Percentiles rank a stretch among this genome's conserved stretches.
Evolutionary conservation across 2,888 invertebrate genomes (phyloP).

Genomic region (Mechanitis messenoides): DNA sequence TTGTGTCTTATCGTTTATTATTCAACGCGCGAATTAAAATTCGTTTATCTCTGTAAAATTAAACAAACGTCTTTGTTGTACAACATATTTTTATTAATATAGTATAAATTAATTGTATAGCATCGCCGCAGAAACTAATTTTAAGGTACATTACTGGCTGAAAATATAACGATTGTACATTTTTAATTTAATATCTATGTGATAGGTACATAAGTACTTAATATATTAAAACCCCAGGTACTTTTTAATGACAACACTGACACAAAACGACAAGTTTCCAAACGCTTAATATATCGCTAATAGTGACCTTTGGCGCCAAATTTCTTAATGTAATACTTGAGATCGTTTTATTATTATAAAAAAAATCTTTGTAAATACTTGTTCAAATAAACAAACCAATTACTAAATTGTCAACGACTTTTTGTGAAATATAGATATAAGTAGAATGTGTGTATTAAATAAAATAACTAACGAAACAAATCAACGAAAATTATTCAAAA

Average conservation of each 20-base stretch:
- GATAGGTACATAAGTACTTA: slow-evolving; percentile 2
- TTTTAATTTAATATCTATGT: slow-evolving; percentile 10
- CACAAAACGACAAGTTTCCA: neutral
- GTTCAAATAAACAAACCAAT: neutral
- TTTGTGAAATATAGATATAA: slow-evolving; percentile 20
- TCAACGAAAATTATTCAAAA: slow-evolving; percentile 23
- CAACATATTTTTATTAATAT: slow-evolving; percentile 9
- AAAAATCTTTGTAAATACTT: neutral
- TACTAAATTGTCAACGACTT: slow-evolving; percentile 1
- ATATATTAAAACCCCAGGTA: slow-evolving; percentile 1
- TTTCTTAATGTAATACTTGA: neutral
- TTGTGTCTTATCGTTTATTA: slow-evolving; percentile 27
- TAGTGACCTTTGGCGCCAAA: too few species aligned
- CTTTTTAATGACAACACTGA: neutral
- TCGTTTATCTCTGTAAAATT: slow-evolving; percentile 15
- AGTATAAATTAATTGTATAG: slow-evolving; percentile 12
- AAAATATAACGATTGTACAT: slow-evolving; percentile 18
- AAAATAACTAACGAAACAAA: slow-evolving; percentile 19
- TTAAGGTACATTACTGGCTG: slow-evolving; percentile 20
- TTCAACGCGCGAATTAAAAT: slow-evolving; percentile 21
- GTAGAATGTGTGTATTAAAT: slow-evolving; percentile 17
- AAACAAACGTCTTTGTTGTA: slow-evolving; percentile 13
- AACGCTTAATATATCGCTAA: neutral
- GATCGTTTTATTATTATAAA: neutral
- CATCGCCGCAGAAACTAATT: slow-evolving; percentile 24